Evolutionary conservation across 1,140 invertebrate genomes (phyloP).

Genomic region (Diabrotica undecimpunctata): DNA sequence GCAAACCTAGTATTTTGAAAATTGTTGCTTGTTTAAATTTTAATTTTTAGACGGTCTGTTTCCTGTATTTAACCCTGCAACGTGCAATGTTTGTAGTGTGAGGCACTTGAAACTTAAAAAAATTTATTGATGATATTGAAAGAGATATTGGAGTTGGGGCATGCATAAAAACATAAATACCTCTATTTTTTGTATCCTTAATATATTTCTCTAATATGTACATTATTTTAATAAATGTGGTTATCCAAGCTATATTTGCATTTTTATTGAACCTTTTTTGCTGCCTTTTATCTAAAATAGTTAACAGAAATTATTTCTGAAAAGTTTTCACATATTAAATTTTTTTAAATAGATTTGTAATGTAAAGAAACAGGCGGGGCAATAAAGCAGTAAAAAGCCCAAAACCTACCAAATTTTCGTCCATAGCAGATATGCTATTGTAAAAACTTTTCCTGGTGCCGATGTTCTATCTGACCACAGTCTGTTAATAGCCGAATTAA

Average conservation of each 20-base stretch:
- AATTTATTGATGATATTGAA: neutral
- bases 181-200: constrained; percentile 7
- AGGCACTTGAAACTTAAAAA: constrained; percentile 2
- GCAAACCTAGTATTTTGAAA: neutral
- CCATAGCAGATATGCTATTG: too few species aligned
- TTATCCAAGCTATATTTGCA: neutral
- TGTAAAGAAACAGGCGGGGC: too few species aligned
- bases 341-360: too few species aligned
- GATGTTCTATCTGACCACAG: too few species aligned
- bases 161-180: constrained; percentile 7
- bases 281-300: too few species aligned
- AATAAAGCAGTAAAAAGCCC: too few species aligned
- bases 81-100: neutral
- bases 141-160: neutral
- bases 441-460: too few species aligned
- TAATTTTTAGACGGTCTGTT: neutral
- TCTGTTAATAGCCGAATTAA: too few species aligned
- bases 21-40: neutral
- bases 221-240: neutral
- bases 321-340: too few species aligned
- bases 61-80: neutral
- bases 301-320: too few species aligned
- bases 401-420: too few species aligned
- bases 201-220: neutral
- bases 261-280: too few species aligned